These are phyloP conservation scores for Bolborhynchus lineola DNA, from an alignment of 2,113 vertebrate genomes.

Conservation along the genomic window DNA sequence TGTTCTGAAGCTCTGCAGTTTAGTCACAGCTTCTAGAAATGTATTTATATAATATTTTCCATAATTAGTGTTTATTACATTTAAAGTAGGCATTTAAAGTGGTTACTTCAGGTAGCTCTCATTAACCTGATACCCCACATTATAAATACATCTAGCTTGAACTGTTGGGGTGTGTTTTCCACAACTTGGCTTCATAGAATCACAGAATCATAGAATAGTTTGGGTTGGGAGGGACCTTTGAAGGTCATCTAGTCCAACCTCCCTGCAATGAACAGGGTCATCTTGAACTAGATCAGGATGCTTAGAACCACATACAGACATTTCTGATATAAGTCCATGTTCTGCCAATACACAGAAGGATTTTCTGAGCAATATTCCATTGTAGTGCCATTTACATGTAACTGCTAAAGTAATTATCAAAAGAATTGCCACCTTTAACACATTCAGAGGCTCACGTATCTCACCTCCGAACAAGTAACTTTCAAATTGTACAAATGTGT, in stretches of 20 bases:
- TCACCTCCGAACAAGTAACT: not conserved
- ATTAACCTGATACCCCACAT: not conserved
- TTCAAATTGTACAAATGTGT: not conserved
- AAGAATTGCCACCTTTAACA: not conserved
- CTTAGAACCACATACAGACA: not conserved
- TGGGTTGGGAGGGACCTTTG: not conserved
- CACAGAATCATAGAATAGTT: not conserved
- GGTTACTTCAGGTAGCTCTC: not conserved
- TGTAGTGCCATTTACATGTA: not conserved
- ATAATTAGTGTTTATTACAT: not conserved
- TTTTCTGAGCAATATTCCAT: constrained; percentile 18
- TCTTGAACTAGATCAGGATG: not conserved
- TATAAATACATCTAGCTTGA: not conserved
- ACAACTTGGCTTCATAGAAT: not conserved
- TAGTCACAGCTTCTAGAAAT: not conserved
- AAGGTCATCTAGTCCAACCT: not conserved
- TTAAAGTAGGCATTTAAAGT: not conserved
- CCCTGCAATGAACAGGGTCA: not conserved
- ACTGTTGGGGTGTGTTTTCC: not conserved
- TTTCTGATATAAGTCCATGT: not conserved
- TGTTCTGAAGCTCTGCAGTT: not conserved
- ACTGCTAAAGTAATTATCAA: constrained; percentile 8
- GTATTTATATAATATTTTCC: not conserved
- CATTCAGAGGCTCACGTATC: not conserved
- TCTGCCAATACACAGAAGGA: not conserved